Evolutionary conservation across 35 echinoderm and acorn worm species (phyloP).

Genomic region (Acanthaster planci): DNA sequence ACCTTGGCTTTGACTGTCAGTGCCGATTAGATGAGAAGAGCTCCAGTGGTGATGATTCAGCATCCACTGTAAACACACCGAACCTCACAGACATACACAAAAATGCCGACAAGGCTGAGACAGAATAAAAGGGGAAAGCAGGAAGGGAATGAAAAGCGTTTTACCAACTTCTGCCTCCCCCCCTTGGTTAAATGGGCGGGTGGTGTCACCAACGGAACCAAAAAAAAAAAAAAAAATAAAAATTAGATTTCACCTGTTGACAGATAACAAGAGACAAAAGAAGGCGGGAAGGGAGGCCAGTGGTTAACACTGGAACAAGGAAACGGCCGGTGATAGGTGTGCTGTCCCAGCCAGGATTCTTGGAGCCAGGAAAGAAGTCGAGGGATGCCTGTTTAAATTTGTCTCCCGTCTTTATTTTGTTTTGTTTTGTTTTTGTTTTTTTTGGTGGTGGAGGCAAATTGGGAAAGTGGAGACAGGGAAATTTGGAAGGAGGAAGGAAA

Average conservation of each 20-base stretch:
- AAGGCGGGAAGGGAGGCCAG: too few relatives aligned
- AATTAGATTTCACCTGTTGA: not conserved
- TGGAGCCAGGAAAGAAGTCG: not conserved
- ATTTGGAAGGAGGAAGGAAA: not conserved
- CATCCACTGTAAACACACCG: not conserved
- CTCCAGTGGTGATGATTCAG: not conserved
- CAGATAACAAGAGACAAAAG: too few relatives aligned
- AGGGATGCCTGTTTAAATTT: not conserved
- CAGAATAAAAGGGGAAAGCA: not conserved
- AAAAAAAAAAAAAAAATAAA: not conserved
- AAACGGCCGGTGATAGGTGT: not conserved
- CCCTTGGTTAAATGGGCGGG: not conserved
- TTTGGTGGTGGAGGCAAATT: not conserved
- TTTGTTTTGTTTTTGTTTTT: too few relatives aligned
- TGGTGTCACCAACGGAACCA: not conserved
- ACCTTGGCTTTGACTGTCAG: conserved; percentile 15
- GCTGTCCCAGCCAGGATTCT: not conserved
- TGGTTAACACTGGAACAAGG: not conserved
- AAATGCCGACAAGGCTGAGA: not conserved
- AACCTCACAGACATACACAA: not conserved
- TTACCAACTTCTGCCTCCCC: not conserved
- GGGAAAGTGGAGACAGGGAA: not conserved
- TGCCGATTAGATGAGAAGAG: not conserved
- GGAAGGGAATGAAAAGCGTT: not conserved
- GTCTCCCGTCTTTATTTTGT: too few relatives aligned